Evolutionary conservation across 2,797 vertebrate genomes (phyloP), one percentile per base, ranked within the genome.

Genomic region (Okamejei kenojei): DNA sequence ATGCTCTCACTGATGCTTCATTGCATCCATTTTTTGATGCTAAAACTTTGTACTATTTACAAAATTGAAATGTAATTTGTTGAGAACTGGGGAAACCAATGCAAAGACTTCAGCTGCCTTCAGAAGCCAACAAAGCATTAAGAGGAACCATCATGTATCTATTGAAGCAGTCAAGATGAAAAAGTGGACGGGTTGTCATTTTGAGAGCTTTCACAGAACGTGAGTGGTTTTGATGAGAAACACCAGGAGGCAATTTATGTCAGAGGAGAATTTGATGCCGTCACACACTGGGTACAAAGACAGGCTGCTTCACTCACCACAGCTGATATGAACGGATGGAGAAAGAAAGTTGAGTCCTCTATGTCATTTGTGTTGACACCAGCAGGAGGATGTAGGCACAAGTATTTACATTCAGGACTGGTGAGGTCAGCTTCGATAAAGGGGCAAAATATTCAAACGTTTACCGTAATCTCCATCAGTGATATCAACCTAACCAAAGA

Each of bases 181-280:
- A 32, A 65, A n/a, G 29, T 32, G 63, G 84, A 88, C 19, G 63
- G 84, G 61, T 65, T 17, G 17, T 35, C 84, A 65, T 88, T 38
- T 2, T 29, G 11, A 26, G 82, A 86, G 82, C 29, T 23, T 61
- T 17, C n/a, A 65, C n/a, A 88, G 61, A 65, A 88, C 23, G 13
- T 19, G 84, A 88, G 6, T 65, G 84, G 21, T 88, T 88, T 63
- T 65, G 61, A 88, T 88, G 29, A 88, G 15, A 88, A 88, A 17
- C 84, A 88, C 84, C 61, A 65, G 84, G 61, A 88, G 29, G 84
- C 17, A 88, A 88, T 32, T 88, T 32, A 65, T 88, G 61, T 88
- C 84, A 88, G 61, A 65, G 32, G 61, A 17, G 35, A 32, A 65
- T 88, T 88, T 88, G 84, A 88, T 88, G 84, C 29, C 82, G 9